Evolutionary conservation across 2,113 vertebrate species (phyloP), one percentile per base, ranked within the genome.

Genomic region (Tympanuchus pallidicinctus): DNA sequence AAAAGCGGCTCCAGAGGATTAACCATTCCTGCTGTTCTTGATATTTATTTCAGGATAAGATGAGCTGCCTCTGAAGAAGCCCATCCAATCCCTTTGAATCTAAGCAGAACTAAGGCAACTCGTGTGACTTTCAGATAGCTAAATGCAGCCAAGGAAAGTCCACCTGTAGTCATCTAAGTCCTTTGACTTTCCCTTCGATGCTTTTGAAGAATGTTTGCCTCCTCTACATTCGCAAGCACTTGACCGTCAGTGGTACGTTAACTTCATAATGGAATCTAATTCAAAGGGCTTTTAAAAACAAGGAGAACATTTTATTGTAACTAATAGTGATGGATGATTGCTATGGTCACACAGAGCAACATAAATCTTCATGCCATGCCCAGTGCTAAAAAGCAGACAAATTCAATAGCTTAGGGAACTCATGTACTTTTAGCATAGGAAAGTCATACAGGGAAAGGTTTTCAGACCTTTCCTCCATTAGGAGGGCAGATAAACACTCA

Each of bases 301-400:
- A 77, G 61, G 91, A 82, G 96, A 95, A 96, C 95, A 96, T 96
- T 97, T 97, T 97, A 95, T 97, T 97, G 95, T 97, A 97, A 94
- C 94, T 96, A 96, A 91, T 94, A 94, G 87, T 96, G 97, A 97
- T 97, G 91, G 94, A 97, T 97, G 94, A 85, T 81, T 92, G 97
- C 86, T 95, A 69, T 91, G 94, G 97, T 94, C 96, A 96, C 91
- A 90, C 78, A 65, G 84, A 86, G 57, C 83, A 32, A 79, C 57
- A 93, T 97, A 96, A 97, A 98, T 98, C 97, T 97, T 94, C 10
- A 70, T 89, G 93, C 95, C 76, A 48, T 91, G 78, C 47, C 90
- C 59, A 15, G 2, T 38, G 75, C 89, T 96, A 80, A 95, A 96
- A 93, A 83, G 86, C 89, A 94, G 93, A 42, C 36, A 74, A 90